Evolutionary conservation across 2,888 invertebrate genomes (phyloP).

Genomic region (Nephrocerus scutellatus): DNA sequence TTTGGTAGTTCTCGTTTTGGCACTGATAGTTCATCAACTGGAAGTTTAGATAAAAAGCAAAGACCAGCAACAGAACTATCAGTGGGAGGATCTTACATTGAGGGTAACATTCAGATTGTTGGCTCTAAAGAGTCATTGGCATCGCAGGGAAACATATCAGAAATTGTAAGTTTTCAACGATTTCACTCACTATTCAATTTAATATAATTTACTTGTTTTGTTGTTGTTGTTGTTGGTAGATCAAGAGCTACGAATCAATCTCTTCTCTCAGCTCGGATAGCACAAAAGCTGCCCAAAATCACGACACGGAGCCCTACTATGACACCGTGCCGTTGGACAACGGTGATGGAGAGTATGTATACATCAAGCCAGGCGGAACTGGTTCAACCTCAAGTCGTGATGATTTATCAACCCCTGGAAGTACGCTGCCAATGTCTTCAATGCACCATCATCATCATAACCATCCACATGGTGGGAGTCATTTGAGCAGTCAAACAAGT

Average conservation of each 20-base stretch:
- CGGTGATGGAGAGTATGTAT: constrained; percentile 66
- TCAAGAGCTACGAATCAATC: constrained; percentile 60
- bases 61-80: constrained; percentile 18
- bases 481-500: constrained; percentile 47
- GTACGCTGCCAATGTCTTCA: constrained; percentile 52
- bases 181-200: constrained; percentile 1
- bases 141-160: constrained; percentile 46
- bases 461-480: constrained; percentile 26
- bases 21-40: constrained; percentile 39
- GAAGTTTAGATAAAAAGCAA: constrained; percentile 41
- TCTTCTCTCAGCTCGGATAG: constrained; percentile 58
- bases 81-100: constrained; percentile 17
- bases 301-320: constrained; percentile 62
- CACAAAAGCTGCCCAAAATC: constrained; percentile 50
- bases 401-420: constrained; percentile 55
- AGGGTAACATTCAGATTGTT: constrained; percentile 32
- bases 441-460: constrained; percentile 31
- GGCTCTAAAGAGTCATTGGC: constrained; percentile 48
- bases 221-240: constrained; percentile 41
- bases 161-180: constrained; percentile 35
- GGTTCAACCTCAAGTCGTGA: constrained; percentile 62
- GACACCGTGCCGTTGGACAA: constrained; percentile 64
- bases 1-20: constrained; percentile 26
- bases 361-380: constrained; percentile 60
- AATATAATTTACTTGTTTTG: constrained; percentile 7